These are phyloP conservation scores for Struthidea cinerea DNA, from an alignment of 2,113 vertebrate species.

Conservation along the genomic window DNA sequence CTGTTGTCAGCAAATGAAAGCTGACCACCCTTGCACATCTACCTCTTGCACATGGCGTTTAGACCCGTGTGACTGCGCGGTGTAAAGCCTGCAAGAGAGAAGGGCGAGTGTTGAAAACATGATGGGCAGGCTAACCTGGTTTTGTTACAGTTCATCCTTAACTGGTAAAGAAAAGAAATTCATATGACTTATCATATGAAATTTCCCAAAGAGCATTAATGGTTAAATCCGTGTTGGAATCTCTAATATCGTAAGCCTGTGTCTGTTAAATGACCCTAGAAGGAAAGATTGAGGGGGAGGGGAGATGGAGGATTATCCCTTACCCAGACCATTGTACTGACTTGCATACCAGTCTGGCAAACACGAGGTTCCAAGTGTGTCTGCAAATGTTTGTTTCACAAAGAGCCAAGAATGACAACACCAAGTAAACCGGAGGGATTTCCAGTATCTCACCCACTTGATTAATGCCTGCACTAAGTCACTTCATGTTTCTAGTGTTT, in stretches of 20 bases:
- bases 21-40: not conserved
- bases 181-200: slow-evolving; percentile 60
- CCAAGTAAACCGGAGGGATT: slow-evolving; percentile 51
- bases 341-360: slow-evolving; percentile 63
- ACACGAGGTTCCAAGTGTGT: slow-evolving; percentile 30
- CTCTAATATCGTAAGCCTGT: slow-evolving; percentile 71
- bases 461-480: slow-evolving; percentile 4
- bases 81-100: not conserved
- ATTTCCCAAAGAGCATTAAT: slow-evolving; percentile 76
- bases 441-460: slow-evolving; percentile 30
- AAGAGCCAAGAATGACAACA: slow-evolving; percentile 48
- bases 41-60: not conserved
- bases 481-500: not conserved
- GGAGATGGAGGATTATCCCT: slow-evolving; percentile 59
- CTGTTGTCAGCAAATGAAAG: not conserved
- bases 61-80: rapidly evolving
- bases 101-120: not conserved
- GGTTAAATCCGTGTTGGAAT: slow-evolving; percentile 84
- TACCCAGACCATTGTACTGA: slow-evolving; percentile 46
- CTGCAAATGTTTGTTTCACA: slow-evolving; percentile 54
- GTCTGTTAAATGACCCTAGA: slow-evolving; percentile 68
- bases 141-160: slow-evolving; percentile 10
- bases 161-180: slow-evolving; percentile 26
- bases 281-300: slow-evolving; percentile 44
- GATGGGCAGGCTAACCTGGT: not conserved